These are phyloP conservation scores for Archips xylosteana DNA, from an alignment of 2,888 invertebrate species.

Conservation along the genomic window DNA sequence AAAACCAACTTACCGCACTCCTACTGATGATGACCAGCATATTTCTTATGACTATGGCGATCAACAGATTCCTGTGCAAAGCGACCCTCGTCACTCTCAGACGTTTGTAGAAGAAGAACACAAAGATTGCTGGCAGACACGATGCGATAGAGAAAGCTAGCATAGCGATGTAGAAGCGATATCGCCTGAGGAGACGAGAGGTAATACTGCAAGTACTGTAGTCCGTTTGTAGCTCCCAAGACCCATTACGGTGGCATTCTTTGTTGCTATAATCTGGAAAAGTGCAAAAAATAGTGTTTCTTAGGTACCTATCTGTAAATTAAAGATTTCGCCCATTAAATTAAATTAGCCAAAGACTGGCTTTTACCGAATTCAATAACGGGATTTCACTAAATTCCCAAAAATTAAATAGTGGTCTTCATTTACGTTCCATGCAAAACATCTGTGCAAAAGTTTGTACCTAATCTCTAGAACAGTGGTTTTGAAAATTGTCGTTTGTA, in stretches of 20 bases:
- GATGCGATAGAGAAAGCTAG: constrained; percentile 80
- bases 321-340: no score
- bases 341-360: no score
- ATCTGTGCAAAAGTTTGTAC: no score
- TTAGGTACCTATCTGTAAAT: no score
- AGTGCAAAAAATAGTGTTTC: not conserved
- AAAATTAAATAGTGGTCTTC: no score
- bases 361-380: no score
- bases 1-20: constrained; percentile 69
- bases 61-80: constrained; percentile 86
- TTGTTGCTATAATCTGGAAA: constrained; percentile 85
- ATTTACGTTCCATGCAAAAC: no score
- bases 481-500: no score
- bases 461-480: no score
- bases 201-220: constrained; percentile 85
- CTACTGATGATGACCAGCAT: constrained; percentile 85
- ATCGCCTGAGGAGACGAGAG: constrained; percentile 79
- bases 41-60: constrained; percentile 85
- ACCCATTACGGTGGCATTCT: constrained; percentile 79
- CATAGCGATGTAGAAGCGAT: constrained; percentile 82
- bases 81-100: constrained; percentile 82
- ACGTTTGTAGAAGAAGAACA: constrained; percentile 84
- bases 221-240: constrained; percentile 86
- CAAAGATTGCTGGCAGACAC: constrained; percentile 84
- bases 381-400: no score